Evolutionary conservation across 2,113 vertebrate species (phyloP).

Genomic region (Zosterops lateralis): DNA sequence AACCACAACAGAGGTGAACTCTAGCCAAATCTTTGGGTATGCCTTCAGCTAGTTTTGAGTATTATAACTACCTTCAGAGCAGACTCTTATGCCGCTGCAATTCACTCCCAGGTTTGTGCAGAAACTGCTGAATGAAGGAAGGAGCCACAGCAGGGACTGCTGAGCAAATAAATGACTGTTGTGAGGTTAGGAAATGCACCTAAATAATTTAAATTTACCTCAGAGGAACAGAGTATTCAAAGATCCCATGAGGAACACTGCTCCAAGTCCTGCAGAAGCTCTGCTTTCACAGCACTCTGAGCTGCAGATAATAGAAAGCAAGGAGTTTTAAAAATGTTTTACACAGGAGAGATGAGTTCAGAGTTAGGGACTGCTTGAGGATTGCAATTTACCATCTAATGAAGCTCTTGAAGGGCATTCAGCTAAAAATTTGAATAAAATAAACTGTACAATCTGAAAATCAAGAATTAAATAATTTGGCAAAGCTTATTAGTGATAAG

Average conservation of each 20-base stretch:
- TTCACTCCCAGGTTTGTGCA: background rate
- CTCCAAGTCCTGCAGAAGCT: background rate
- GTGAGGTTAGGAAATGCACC: background rate
- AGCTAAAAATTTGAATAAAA: background rate
- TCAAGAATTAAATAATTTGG: background rate
- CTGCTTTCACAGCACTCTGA: background rate
- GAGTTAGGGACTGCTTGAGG: background rate
- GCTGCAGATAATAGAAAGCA: background rate
- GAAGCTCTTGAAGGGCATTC: background rate
- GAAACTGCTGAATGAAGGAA: background rate
- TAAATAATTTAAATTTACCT: background rate
- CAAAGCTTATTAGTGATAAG: background rate
- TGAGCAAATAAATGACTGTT: background rate
- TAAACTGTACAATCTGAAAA: background rate
- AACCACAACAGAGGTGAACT: background rate
- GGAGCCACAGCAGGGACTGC: rapidly evolving
- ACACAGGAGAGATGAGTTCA: background rate
- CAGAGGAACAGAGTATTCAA: background rate
- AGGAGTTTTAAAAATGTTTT: background rate
- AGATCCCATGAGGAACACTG: background rate
- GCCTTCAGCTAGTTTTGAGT: background rate
- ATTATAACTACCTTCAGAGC: background rate
- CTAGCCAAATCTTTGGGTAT: background rate
- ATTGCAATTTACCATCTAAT: background rate
- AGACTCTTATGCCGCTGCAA: rapidly evolving